phyloP scores from a whole-genome alignment of 2,113 vertebrate species.

The human (Homo sapiens) region GRCh38 chr3:123160501-123161000 shows the following conservation, averaged over 20 bases:
- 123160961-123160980: not conserved
- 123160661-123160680: accelerated
- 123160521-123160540: not conserved
- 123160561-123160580: not conserved
- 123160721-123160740: not conserved
- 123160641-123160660: not conserved
- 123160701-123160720: not conserved
- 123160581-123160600: not conserved
- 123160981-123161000: not conserved
- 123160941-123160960: not conserved
- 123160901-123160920: not conserved
- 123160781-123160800: not conserved
- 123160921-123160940: not conserved
- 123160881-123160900: not conserved
- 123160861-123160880: not conserved
- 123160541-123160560: not conserved
- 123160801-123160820: not conserved
- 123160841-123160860: not conserved
- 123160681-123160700: not conserved
- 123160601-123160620: not conserved
- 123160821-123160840: not conserved
- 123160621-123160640: not conserved
- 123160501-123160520: not conserved
- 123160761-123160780: not conserved
- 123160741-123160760: not conserved